Base-by-base conservation (phyloP, 2,797 vertebrate species). In the Brachyrhaphis roseni region DNA sequence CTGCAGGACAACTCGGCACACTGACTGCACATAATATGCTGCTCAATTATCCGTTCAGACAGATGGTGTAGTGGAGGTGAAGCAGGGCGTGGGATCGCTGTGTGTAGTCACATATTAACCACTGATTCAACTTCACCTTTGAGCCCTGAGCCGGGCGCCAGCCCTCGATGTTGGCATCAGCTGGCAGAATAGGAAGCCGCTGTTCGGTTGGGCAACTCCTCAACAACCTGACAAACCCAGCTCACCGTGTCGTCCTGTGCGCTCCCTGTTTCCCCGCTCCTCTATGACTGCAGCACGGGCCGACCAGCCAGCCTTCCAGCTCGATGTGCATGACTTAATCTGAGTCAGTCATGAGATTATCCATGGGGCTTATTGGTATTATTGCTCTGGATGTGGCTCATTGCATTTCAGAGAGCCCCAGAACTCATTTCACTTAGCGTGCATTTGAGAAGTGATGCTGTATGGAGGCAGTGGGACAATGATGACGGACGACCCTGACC, bases 311-410 rank as follows among this genome's bases (percentile, higher is more conserved):
- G 82, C 77, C 85, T 84, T 81, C 86, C 88, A 90, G 82, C 75
- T 79, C 82, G 90, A 81, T 66, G 78, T 82, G 87, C 87, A 85
- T 88, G 90, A 89, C 90, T 91, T 94, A 94, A 94, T 95, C 93
- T 95, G 92, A 93, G 92, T 92, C 90, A 91, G 91, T 87, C 90
- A 90, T 90, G 89, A 93, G 93, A 95, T 95, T 94, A 95, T 95
- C 92, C 93, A 92, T 77, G 86, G 88, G 89, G 91, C 88, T 95
- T 94, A 94, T 92, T 93, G 89, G 90, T 93, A 91, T 95, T 95
- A 95, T 92, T 94, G 89, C 91, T 91, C 90, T 86, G 89, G 88
- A 92, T 92, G 94, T 91, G 94, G 92, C 91, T 95, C 93, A 84
- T 87, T 93, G 90, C 86, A 84, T 94, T 92, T 93, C 89, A 89